These are phyloP conservation scores for Muscicapa adusta DNA, from an alignment of 2,113 vertebrate species.

Conservation along the genomic window DNA sequence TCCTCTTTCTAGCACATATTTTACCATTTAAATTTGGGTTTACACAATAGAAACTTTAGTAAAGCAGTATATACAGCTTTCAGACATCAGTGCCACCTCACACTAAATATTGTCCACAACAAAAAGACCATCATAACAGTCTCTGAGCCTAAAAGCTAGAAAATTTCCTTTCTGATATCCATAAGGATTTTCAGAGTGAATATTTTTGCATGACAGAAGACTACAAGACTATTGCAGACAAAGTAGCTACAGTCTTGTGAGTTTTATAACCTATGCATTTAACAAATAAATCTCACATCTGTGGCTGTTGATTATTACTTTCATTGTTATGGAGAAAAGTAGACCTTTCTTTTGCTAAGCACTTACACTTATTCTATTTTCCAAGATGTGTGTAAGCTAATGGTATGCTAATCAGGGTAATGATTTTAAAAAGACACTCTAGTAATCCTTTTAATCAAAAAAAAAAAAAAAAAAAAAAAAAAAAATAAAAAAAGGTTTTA, in stretches of 20 bases:
- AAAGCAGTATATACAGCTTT: not conserved
- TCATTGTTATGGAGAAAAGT: not conserved
- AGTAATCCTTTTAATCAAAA: conserved; percentile 16
- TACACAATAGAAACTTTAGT: not conserved
- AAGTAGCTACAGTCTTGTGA: not conserved
- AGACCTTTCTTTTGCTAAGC: not conserved
- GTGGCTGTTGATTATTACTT: not conserved
- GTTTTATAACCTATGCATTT: not conserved
- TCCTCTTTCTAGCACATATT: not conserved
- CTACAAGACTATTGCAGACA: not conserved
- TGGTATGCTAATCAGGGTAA: conserved; percentile 30
- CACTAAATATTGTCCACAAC: not conserved
- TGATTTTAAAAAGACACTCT: conserved; percentile 37
- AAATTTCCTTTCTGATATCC: not conserved
- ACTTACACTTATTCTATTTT: not conserved
- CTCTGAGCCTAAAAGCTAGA: not conserved
- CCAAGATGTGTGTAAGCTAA: conserved; percentile 2
- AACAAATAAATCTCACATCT: not conserved
- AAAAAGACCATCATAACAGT: not conserved
- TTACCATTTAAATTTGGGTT: not conserved
- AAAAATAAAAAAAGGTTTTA: not conserved
- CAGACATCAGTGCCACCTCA: not conserved
- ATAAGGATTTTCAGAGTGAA: not conserved
- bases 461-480: not conserved
- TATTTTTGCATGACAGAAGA: not conserved